A percentile compares a stretch with the other conserved stretches of the same genome.
Evolutionary conservation across 2,888 invertebrate genomes (phyloP).

Genomic region (Chydorus sphaericus): DNA sequence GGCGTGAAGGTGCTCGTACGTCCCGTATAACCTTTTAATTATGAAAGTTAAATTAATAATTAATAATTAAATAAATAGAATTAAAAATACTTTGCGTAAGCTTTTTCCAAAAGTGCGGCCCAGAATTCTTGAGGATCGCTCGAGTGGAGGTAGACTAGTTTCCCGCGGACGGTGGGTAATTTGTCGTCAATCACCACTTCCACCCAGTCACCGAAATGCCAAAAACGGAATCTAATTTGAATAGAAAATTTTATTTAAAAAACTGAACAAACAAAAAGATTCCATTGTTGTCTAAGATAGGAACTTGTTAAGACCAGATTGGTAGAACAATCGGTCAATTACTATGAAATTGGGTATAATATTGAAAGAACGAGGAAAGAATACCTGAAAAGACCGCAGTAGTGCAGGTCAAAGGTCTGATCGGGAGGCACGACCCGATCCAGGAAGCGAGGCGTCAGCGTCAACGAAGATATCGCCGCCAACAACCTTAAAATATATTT

Average conservation of each 20-base stretch:
- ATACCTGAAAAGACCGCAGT: conserved; percentile 54
- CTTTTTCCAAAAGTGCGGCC: conserved; percentile 62
- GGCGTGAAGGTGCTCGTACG: conserved; percentile 44
- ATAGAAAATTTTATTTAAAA: neutral
- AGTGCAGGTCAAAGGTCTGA: conserved; percentile 45
- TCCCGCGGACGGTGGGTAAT: conserved; percentile 50
- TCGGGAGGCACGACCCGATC: conserved; percentile 49
- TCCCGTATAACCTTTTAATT: conserved; percentile 39
- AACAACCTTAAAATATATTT: conserved; percentile 27
- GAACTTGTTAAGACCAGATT: neutral
- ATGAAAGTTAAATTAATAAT: neutral
- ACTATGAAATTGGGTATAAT: no score
- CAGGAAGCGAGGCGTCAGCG: conserved; percentile 48
- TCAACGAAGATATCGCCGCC: conserved; percentile 48
- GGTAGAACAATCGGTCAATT: neutral
- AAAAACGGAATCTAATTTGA: conserved; percentile 49
- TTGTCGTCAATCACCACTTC: conserved; percentile 60
- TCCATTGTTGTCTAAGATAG: neutral
- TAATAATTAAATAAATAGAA: neutral
- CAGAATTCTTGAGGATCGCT: conserved; percentile 53
- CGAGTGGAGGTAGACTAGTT: conserved; percentile 45
- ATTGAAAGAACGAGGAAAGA: no score
- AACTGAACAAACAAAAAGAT: neutral
- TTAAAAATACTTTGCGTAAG: conserved; percentile 54
- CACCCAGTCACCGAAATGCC: conserved; percentile 66